Percentiles rank a stretch among this genome's conserved stretches.
phyloP scores from a whole-genome alignment of 1,140 invertebrate genomes.

The Octopus bimaculoides region DNA sequence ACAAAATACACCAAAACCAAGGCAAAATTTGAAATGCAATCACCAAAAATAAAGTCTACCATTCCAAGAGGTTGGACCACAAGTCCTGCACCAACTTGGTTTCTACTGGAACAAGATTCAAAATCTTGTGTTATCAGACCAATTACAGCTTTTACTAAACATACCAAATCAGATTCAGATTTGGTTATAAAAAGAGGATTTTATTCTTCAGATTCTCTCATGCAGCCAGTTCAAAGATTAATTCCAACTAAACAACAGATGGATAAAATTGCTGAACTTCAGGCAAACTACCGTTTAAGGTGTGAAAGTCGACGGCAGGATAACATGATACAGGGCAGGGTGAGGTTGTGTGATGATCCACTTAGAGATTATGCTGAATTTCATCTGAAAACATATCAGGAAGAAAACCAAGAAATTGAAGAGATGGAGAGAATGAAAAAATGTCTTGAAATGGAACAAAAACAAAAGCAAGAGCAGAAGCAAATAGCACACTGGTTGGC shows the following conservation, averaged over 20 bases:
- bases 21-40: slow-evolving; percentile 27
- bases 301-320: too few species aligned
- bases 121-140: slow-evolving; percentile 52
- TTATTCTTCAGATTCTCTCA: slow-evolving; percentile 34
- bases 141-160: slow-evolving; percentile 43
- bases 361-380: slow-evolving; percentile 48
- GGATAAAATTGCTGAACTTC: too few species aligned
- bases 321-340: slow-evolving; percentile 26
- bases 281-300: too few species aligned
- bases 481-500: too few species aligned
- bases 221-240: too few species aligned
- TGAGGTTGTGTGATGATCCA: slow-evolving; percentile 48
- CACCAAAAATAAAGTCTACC: neutral
- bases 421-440: too few species aligned
- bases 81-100: slow-evolving; percentile 27
- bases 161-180: slow-evolving; percentile 36
- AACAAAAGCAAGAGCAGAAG: too few species aligned
- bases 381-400: slow-evolving; percentile 42
- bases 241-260: too few species aligned
- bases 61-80: slow-evolving; percentile 17
- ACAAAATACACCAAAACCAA: slow-evolving; percentile 33
- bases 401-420: too few species aligned
- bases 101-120: slow-evolving; percentile 39
- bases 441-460: too few species aligned
- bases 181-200: slow-evolving; percentile 23